phyloP scores from a whole-genome alignment of 2,888 invertebrate species.

The Orthosia incerta region DNA sequence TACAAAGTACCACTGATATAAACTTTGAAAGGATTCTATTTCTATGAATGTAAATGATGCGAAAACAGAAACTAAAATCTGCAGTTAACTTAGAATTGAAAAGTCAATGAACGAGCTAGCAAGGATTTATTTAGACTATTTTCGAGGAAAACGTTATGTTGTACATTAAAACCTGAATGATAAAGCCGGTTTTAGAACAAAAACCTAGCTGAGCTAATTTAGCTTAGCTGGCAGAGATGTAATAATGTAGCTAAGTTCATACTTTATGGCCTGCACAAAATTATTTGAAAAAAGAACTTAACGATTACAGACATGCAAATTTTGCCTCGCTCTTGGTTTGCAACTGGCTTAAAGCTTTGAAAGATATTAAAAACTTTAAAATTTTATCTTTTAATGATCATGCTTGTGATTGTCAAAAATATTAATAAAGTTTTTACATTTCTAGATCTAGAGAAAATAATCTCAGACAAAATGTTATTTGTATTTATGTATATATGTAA shows the following conservation, averaged over 20 bases:
- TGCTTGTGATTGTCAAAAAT: background rate
- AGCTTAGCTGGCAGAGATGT: too few relatives aligned
- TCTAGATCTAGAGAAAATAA: background rate
- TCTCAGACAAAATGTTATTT: too few relatives aligned
- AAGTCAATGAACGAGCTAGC: background rate
- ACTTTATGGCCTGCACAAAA: too few relatives aligned
- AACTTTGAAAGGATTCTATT: background rate
- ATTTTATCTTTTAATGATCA: too few relatives aligned
- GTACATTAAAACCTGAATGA: background rate
- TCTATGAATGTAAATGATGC: slow-evolving; percentile 1
- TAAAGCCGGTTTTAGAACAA: background rate
- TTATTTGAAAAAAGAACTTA: too few relatives aligned
- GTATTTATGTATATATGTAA: too few relatives aligned
- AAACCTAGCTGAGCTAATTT: too few relatives aligned
- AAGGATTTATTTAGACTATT: background rate
- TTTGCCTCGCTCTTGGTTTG: too few relatives aligned
- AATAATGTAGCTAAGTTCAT: too few relatives aligned
- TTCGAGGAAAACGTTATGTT: background rate
- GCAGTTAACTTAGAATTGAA: background rate
- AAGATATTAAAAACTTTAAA: background rate
- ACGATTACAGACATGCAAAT: too few relatives aligned
- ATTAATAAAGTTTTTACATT: background rate
- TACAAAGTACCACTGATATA: background rate
- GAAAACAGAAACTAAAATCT: background rate
- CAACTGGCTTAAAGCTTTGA: background rate